Evolutionary conservation across 2,797 vertebrate genomes (phyloP).

Genomic region (Urophycis tenuis): DNA sequence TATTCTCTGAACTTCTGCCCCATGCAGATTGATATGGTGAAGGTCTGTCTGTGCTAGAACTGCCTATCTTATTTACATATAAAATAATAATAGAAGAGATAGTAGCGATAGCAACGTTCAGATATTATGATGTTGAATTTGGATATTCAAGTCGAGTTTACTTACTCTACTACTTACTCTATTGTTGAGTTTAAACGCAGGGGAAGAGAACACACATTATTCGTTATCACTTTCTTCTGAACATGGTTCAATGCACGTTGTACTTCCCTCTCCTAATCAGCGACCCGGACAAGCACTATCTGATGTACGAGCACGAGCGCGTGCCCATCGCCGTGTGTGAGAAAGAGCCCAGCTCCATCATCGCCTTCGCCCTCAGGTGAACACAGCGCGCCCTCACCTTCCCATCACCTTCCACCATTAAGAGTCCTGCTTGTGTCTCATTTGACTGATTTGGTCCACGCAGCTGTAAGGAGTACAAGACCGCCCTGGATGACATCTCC

Average conservation of each 20-base stretch:
- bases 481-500: conserved; percentile 86
- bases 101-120: no score
- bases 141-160: no score
- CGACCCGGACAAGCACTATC: conserved; percentile 96
- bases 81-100: no score
- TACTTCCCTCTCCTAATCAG: conserved; percentile 55
- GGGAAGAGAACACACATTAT: not conserved
- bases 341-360: conserved; percentile 96
- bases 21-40: no score
- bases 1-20: no score
- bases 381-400: not conserved
- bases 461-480: conserved; percentile 98
- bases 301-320: conserved; percentile 96
- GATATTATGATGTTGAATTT: no score
- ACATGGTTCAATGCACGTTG: not conserved
- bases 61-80: no score
- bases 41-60: no score
- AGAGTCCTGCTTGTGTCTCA: not conserved
- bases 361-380: conserved; percentile 97
- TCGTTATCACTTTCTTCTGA: not conserved
- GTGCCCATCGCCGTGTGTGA: conserved; percentile 97
- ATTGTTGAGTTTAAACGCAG: no score
- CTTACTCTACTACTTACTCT: no score
- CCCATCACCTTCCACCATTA: not conserved
- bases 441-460: not conserved